Evolutionary conservation across 1,140 invertebrate species (phyloP).

Genomic region (Zeugodacus cucurbitae): DNA sequence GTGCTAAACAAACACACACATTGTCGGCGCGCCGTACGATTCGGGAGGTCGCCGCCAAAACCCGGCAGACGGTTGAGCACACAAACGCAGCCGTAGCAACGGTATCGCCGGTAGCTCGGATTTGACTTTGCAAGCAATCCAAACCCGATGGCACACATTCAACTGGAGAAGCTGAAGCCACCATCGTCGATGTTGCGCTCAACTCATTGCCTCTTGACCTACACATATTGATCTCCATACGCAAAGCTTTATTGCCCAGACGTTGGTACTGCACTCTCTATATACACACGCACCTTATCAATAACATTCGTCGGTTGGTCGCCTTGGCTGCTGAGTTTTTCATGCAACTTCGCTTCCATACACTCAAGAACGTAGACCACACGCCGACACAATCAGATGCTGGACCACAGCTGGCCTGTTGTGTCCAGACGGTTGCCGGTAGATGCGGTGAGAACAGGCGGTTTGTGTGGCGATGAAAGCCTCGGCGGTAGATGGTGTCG

Average conservation of each 20-base stretch:
- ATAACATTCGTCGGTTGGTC: not conserved
- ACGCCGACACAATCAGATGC: constrained; percentile 48
- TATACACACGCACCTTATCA: not conserved
- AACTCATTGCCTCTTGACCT: constrained; percentile 1
- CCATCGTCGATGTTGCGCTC: not conserved
- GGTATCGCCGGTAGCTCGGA: not conserved
- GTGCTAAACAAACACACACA: not conserved
- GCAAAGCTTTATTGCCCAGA: not conserved
- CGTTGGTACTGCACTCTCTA: not conserved
- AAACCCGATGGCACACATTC: not conserved
- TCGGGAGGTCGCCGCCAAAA: constrained; percentile 18
- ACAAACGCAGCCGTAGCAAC: not conserved
- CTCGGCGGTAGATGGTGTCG: not conserved
- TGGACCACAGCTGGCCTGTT: not conserved
- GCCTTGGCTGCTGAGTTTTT: not conserved
- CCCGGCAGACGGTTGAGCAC: not conserved
- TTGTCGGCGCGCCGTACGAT: not conserved
- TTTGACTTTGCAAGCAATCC: not conserved
- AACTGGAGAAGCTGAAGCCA: not conserved
- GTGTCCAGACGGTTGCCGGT: not conserved
- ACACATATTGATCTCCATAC: constrained; percentile 8
- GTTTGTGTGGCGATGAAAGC: not conserved
- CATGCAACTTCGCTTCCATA: not conserved
- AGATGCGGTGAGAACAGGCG: not conserved
- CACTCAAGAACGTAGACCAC: constrained; percentile 53